These are phyloP conservation scores for Esox masquinongy DNA, from an alignment of 2,797 vertebrate genomes.

Conservation along the genomic window DNA sequence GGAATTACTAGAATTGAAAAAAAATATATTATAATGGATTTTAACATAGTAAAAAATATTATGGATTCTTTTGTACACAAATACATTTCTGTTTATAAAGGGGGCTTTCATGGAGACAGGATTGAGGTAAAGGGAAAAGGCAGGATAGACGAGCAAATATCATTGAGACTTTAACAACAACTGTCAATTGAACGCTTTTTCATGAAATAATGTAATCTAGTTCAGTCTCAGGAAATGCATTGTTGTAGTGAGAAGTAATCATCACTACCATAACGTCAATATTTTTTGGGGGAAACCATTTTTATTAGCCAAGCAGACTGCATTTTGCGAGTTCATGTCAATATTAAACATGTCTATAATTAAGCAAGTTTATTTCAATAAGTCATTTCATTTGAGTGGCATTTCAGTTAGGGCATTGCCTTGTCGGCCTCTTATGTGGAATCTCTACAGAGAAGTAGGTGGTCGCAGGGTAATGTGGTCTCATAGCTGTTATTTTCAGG, in stretches of 20 bases:
- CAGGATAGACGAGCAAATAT: conserved; percentile 33
- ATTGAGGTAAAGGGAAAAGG: conserved; percentile 26
- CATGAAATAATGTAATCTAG: not conserved
- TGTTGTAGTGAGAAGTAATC: not conserved
- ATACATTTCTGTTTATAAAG: conserved; percentile 31
- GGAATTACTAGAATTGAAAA: not conserved
- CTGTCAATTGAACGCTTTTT: conserved; percentile 21
- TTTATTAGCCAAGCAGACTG: not conserved
- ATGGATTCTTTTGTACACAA: conserved; percentile 40
- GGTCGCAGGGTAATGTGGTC: not conserved
- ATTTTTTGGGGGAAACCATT: not conserved
- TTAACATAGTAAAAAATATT: conserved; percentile 51
- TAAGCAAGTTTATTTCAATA: too few species aligned
- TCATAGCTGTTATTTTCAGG: not conserved
- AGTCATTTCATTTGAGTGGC: not conserved
- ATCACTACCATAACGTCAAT: conserved; percentile 5
- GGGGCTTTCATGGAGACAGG: conserved; percentile 33
- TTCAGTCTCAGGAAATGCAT: conserved; percentile 11
- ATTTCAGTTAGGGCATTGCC: not conserved
- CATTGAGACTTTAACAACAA: not conserved
- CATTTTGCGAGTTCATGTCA: not conserved
- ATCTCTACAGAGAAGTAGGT: not conserved
- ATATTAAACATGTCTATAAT: not conserved
- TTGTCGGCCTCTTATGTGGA: not conserved
- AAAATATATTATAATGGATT: not conserved